Conservation (phyloP, 2,888 invertebrate genomes). For the Drepanosiphum platanoidis region DNA sequence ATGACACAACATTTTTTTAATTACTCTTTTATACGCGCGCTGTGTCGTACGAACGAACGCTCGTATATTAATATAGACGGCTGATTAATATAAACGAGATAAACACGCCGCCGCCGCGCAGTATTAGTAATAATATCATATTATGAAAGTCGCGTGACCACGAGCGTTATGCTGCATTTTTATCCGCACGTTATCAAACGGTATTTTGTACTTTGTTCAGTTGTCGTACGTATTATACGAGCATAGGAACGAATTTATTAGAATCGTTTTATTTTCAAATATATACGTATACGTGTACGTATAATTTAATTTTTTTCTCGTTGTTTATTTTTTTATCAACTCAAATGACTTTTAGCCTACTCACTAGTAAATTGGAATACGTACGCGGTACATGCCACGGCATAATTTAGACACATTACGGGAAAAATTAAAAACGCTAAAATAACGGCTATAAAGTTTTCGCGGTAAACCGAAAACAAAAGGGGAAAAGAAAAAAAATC, state of each 20-base stretch:
- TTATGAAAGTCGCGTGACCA: conserved; percentile 52
- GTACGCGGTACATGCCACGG: conserved; percentile 25
- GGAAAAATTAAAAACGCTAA: neutral
- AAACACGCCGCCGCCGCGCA: neutral
- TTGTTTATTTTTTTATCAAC: neutral
- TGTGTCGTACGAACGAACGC: too few species aligned
- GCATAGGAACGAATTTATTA: conserved; percentile 37
- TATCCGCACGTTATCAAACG: conserved; percentile 43
- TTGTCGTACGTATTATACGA: neutral
- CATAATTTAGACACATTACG: conserved; percentile 36
- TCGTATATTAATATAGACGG: conserved; percentile 5
- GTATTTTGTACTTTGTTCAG: neutral
- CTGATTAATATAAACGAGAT: conserved; percentile 54
- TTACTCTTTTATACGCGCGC: conserved; percentile 14
- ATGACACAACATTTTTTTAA: conserved; percentile 39
- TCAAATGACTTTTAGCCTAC: conserved; percentile 24
- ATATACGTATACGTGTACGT: neutral
- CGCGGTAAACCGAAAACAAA: neutral
- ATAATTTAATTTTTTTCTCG: neutral
- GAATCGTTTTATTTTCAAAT: conserved; percentile 34
- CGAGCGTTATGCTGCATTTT: conserved; percentile 29
- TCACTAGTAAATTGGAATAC: conserved; percentile 18
- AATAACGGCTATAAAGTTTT: neutral
- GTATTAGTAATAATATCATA: conserved; percentile 23
- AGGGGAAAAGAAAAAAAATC: too few species aligned